These are phyloP conservation scores for Drosophila mulleri DNA, from an alignment of 2,888 invertebrate species.

Conservation along the genomic window DNA sequence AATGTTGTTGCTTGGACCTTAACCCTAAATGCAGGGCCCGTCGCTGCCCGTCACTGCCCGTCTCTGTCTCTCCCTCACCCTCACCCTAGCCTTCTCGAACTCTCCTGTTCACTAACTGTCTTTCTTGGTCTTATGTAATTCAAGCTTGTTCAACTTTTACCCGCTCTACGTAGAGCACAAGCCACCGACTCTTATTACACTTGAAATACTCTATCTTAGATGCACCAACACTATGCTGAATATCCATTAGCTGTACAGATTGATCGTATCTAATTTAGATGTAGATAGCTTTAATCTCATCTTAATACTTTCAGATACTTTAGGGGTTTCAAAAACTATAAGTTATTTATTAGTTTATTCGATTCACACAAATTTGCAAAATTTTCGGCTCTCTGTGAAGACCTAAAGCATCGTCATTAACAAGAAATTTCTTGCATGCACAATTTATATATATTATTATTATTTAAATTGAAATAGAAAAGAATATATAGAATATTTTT, in stretches of 20 bases:
- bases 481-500: no score
- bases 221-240: neutral
- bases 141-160: slow-evolving; percentile 70
- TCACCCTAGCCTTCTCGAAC: slow-evolving; percentile 12
- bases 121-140: slow-evolving; percentile 49
- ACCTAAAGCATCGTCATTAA: neutral
- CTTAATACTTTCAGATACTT: neutral
- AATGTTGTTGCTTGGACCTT: slow-evolving; percentile 46
- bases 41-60: slow-evolving; percentile 6
- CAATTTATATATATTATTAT: neutral
- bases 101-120: slow-evolving; percentile 4
- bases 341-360: neutral
- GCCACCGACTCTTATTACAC: slow-evolving; percentile 45
- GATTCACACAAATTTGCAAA: neutral
- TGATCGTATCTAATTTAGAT: neutral
- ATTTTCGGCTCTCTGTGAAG: no score
- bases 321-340: neutral
- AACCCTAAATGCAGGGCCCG: slow-evolving; percentile 59
- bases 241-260: neutral
- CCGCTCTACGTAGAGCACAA: slow-evolving; percentile 48
- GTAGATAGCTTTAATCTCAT: neutral
- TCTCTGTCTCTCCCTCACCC: slow-evolving; percentile 5
- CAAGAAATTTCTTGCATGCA: neutral
- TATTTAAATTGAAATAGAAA: no score
- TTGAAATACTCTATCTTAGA: slow-evolving; percentile 29